Conservation (phyloP, 2,797 vertebrate species). For the Tragelaphus oryx region DNA sequence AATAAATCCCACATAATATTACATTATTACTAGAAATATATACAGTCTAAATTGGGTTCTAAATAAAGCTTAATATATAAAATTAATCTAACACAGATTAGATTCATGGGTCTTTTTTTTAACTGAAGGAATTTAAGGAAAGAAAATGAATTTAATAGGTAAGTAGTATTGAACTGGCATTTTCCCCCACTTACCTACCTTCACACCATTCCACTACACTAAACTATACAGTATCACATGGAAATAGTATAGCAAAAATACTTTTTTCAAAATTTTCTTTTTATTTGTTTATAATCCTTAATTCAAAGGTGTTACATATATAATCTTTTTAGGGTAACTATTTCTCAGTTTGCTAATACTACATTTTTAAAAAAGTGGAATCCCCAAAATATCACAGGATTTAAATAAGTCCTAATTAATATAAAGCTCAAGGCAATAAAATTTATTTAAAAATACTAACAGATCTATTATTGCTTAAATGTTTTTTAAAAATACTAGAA, state of each 20-base stretch:
- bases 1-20: neutral
- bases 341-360: constrained; percentile 63
- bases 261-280: neutral
- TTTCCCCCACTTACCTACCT: neutral
- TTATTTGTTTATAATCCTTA: constrained; percentile 55
- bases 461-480: constrained; percentile 14
- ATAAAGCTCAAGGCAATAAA: constrained; percentile 28
- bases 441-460: constrained; percentile 65
- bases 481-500: neutral
- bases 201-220: neutral
- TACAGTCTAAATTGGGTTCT: neutral
- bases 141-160: neutral
- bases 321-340: constrained; percentile 66
- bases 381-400: constrained; percentile 39
- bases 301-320: neutral
- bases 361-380: constrained; percentile 43
- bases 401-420: constrained; percentile 63
- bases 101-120: neutral
- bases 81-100: neutral
- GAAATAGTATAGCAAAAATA: neutral
- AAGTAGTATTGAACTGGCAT: neutral
- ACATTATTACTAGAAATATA: neutral
- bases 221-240: neutral
- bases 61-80: neutral
- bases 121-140: neutral